Conservation (phyloP, 2,113 vertebrate genomes). For the Heterotilapia buettikoferi region DNA sequence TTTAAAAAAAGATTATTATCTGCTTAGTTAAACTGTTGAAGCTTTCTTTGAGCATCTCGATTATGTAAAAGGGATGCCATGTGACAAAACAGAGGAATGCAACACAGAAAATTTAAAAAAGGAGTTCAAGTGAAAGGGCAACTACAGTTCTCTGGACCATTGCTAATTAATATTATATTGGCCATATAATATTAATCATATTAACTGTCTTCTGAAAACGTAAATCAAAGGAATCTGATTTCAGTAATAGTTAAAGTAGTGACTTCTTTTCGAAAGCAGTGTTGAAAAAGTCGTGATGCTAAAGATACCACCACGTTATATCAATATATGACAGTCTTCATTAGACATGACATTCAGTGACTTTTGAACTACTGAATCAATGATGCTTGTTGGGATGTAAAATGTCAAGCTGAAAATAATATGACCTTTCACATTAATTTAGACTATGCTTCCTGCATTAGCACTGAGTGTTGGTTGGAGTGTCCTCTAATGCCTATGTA, state of each 20-base stretch:
- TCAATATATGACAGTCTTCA: slow-evolving; percentile 2
- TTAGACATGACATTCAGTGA: slow-evolving; percentile 45
- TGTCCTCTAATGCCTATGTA: neutral
- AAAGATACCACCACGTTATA: neutral
- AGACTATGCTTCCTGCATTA: neutral
- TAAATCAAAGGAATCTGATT: neutral
- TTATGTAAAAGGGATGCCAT: neutral
- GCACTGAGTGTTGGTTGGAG: neutral
- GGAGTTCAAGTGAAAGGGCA: neutral
- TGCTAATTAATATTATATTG: neutral
- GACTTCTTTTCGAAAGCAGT: neutral
- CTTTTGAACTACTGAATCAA: slow-evolving; percentile 23
- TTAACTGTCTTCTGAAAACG: neutral
- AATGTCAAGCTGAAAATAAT: slow-evolving; percentile 46
- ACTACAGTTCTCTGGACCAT: neutral
- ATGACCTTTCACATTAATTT: slow-evolving; percentile 40
- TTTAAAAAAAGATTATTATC: neutral
- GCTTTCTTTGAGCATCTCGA: neutral
- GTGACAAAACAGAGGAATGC: neutral
- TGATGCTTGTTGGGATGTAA: neutral
- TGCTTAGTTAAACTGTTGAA: neutral
- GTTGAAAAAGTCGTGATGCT: neutral
- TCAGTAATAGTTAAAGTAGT: neutral
- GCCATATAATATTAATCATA: neutral
- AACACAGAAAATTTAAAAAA: neutral